A percentile compares a stretch with the other conserved stretches of the same genome.
phyloP scores from a whole-genome alignment of 2,888 invertebrate genomes.

The Eurytoma californica region DNA sequence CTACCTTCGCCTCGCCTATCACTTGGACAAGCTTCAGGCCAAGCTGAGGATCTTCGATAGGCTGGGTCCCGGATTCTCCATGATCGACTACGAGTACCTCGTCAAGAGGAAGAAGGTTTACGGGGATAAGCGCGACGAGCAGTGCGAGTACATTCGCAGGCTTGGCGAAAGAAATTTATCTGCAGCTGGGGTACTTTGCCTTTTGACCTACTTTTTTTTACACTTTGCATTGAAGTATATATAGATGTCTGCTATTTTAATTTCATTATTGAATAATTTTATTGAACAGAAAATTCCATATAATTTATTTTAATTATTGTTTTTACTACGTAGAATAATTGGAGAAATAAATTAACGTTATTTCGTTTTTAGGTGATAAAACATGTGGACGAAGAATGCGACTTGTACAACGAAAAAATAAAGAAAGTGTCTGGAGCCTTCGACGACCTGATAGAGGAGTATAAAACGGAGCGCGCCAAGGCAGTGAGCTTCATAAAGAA shows the following conservation, averaged over 20 bases:
- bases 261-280: background rate
- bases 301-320: background rate
- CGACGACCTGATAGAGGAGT: slow-evolving; percentile 20
- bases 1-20: slow-evolving; percentile 53
- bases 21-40: slow-evolving; percentile 35
- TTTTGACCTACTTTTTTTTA: background rate
- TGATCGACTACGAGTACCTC: slow-evolving; percentile 60
- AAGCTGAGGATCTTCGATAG: slow-evolving; percentile 48
- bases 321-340: background rate
- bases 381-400: slow-evolving; percentile 58
- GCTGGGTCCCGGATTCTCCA: slow-evolving; percentile 57
- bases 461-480: slow-evolving; percentile 41
- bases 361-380: slow-evolving; percentile 55
- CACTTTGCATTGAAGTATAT: background rate
- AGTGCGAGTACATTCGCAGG: slow-evolving; percentile 54
- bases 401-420: slow-evolving; percentile 48
- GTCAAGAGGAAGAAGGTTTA: slow-evolving; percentile 44
- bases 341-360: background rate
- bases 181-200: slow-evolving; percentile 49
- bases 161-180: slow-evolving; percentile 51
- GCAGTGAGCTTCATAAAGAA: slow-evolving; percentile 46
- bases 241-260: background rate
- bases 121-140: slow-evolving; percentile 59
- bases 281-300: background rate
- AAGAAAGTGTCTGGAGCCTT: slow-evolving; percentile 17